Base-by-base conservation (phyloP, 2,888 invertebrate genomes). In the Pyrrhosoma nymphula region DNA sequence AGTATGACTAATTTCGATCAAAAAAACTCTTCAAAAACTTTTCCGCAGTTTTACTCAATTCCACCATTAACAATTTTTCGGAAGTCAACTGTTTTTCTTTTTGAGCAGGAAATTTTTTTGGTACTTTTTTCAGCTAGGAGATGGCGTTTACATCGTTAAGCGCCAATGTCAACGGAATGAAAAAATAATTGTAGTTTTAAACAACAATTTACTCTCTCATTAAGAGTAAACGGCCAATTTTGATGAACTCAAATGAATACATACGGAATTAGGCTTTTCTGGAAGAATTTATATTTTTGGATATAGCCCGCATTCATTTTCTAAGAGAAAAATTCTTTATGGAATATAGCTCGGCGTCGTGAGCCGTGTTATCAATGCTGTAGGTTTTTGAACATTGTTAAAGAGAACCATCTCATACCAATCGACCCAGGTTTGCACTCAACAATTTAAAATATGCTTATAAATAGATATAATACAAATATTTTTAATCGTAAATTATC, bases 91-190 rank as follows among this genome's bases (percentile, higher is more conserved):
- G 93, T 93, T 47, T 69, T 82, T 69, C 69, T 93, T 93, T 75
- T 69, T 30, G 82, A 82, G 30, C 75, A 75, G 56, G 18, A 56
- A 47, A 60, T 60, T 93, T 93, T 93, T 93, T 93, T 93, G 93
- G 60, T 93, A 69, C 93, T 93, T 93, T 93, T 93, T 93, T 75
- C 26, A 47, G 69, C 93, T 93, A 69, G 56, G 93, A 93, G 93
- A 93, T 93, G 93, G 93, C 93, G 93, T 93, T 93, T 93, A 93
- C 93, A 93, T 93, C 93, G 93, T 93, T 93, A 69, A 93, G 93
- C 93, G 93, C 93, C 93, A 93, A 93, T 93, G 93, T 93, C 93
- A 93, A 93, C 69, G 69, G 47, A 75, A 69, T 93, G 93, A 93
- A 93, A 93, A 93, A 93, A 93, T 93, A 75, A 47, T 55, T 47